phyloP scores from a whole-genome alignment of 2,113 vertebrate species.

The Nestor notabilis region DNA sequence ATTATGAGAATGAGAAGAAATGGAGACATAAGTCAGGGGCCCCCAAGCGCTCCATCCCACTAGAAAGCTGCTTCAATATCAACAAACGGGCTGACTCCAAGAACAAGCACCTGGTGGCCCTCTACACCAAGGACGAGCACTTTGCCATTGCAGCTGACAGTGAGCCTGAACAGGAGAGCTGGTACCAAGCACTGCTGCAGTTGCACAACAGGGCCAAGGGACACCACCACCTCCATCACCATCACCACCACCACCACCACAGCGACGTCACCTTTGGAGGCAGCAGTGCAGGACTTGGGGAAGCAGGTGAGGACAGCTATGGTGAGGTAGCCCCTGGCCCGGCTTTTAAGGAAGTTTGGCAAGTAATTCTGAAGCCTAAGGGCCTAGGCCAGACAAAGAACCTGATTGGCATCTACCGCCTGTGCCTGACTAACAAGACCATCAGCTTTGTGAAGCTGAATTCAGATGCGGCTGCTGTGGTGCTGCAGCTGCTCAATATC shows the following conservation, averaged over 20 bases:
- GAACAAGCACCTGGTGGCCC: constrained; percentile 90
- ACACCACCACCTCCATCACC: constrained; percentile 75
- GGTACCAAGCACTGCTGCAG: constrained; percentile 87
- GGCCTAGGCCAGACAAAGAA: constrained; percentile 91
- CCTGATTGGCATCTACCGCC: constrained; percentile 89
- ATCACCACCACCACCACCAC: constrained; percentile 70
- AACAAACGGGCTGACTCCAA: constrained; percentile 92
- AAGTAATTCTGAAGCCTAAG: constrained; percentile 91
- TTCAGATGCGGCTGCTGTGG: constrained; percentile 87
- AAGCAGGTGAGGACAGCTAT: constrained; percentile 79
- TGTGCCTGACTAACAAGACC: constrained; percentile 90
- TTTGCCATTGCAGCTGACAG: constrained; percentile 89
- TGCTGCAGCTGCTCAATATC: constrained; percentile 91
- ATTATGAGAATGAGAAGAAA: constrained; percentile 93
- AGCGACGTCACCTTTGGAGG: constrained; percentile 63
- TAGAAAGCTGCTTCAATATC: constrained; percentile 92
- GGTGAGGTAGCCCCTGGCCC: constrained; percentile 82
- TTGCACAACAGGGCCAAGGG: constrained; percentile 86
- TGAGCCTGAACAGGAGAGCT: constrained; percentile 87
- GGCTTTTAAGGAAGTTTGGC: constrained; percentile 91
- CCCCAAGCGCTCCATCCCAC: constrained; percentile 88
- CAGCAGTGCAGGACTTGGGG: constrained; percentile 57
- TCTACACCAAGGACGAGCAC: constrained; percentile 90
- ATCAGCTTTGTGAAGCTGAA: constrained; percentile 92
- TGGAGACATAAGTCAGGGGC: constrained; percentile 90